Base-by-base conservation (phyloP, 2,797 vertebrate genomes). In the Neosalanx taihuensis region DNA sequence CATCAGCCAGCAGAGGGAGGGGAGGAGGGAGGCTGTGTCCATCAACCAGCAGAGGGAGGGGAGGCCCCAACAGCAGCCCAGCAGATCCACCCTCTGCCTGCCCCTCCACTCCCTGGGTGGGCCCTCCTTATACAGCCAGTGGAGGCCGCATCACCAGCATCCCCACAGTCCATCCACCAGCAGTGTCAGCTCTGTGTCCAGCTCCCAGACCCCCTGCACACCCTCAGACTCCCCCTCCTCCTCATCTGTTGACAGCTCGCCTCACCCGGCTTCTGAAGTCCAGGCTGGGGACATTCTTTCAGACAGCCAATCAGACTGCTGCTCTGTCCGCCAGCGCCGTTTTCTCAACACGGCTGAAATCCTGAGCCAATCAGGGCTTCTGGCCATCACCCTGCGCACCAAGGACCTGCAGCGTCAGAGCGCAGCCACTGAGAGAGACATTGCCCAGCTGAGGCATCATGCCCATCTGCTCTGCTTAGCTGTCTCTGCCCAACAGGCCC, bases 331-430 rank as follows among this genome's bases (percentile, higher is more conserved):
- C 17, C 85, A 89, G 49, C 85, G 74, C 0, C 89, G 88, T 29
- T 92, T 92, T 76, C 80, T 86, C 63, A 91, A 91, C 83, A 91
- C 91, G 0, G 84, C 90, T 0, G 90, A 90, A 75, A 88, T 92
- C 71, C 84, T 92, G 37, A 90, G 85, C 66, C 88, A 90, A 69
- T 89, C 89, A 0, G 89, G 90, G 30, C 74, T 92, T 64, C 76
- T 91, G 61, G 88, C 87, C 73, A 89, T 92, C 78, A 89, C 89
- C 0, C 73, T 92, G 20, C 81, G 84, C 46, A 90, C 89, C 59
- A 89, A 91, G 70, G 90, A 91, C 74, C 79, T 92, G 41, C 82
- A 89, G 58, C 82, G 84, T 35, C 88, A 89, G 81, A 92, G 83
- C 1, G 41, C 72, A 0, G 64, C 77, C 73, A 86, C 82, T 0